A percentile compares a stretch with the other conserved stretches of the same genome.
Conservation (phyloP, 2,797 vertebrate species). For the Scleropages formosus region DNA sequence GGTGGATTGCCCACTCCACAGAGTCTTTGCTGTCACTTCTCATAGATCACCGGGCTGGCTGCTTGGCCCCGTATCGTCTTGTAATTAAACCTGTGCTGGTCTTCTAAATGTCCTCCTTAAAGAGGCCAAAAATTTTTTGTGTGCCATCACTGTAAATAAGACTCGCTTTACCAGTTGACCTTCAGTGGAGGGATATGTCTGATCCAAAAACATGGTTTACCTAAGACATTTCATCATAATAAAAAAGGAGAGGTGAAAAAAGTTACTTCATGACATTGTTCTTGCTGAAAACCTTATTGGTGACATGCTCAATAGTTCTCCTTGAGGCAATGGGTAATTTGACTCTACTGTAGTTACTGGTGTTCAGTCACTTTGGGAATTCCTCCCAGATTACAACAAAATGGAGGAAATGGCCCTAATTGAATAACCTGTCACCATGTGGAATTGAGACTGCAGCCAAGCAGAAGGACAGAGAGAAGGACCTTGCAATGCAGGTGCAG, state of each 20-base stretch:
- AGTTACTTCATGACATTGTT: slow-evolving; percentile 34
- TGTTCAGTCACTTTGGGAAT: slow-evolving; percentile 15
- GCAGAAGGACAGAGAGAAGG: background rate
- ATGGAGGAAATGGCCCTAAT: slow-evolving; percentile 14
- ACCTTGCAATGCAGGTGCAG: background rate
- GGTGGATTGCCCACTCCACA: slow-evolving; percentile 79
- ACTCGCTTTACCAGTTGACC: slow-evolving; percentile 38
- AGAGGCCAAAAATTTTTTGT: slow-evolving; percentile 75
- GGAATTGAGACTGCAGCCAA: slow-evolving; percentile 11
- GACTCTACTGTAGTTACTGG: slow-evolving; percentile 14
- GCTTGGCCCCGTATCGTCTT: slow-evolving; percentile 76
- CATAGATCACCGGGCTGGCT: slow-evolving; percentile 87
- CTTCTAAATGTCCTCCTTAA: slow-evolving; percentile 75
- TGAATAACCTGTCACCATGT: slow-evolving; percentile 18
- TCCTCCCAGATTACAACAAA: slow-evolving; percentile 16
- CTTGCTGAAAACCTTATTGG: background rate
- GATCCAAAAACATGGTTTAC: slow-evolving; percentile 9
- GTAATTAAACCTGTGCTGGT: slow-evolving; percentile 68
- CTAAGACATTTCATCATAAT: background rate
- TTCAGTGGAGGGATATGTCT: slow-evolving; percentile 33
- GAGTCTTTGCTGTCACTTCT: slow-evolving; percentile 88
- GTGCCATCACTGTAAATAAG: slow-evolving; percentile 51
- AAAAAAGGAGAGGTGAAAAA: background rate
- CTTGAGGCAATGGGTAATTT: background rate
- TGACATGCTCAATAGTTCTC: background rate